Evolutionary conservation across 2,888 invertebrate genomes (phyloP).

Genomic region (Hemistola chrysoprasaria): DNA sequence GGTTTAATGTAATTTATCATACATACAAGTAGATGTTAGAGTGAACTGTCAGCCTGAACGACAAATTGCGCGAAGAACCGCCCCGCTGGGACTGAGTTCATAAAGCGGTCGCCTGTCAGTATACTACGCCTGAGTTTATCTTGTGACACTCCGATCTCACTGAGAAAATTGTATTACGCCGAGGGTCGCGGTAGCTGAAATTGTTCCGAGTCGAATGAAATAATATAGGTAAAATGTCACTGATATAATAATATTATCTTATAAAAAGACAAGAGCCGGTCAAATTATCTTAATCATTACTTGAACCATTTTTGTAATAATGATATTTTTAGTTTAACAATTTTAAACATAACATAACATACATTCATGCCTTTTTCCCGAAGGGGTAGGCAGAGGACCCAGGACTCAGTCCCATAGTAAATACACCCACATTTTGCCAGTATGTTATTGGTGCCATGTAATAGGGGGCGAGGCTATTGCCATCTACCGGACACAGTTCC

Average conservation of each 20-base stretch:
- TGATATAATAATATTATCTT: conserved; percentile 43
- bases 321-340: too few species aligned
- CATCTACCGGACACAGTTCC: too few species aligned
- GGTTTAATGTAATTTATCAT: conserved; percentile 1
- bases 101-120: conserved; percentile 42
- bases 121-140: conserved; percentile 40
- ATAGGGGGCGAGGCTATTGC: too few species aligned
- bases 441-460: too few species aligned
- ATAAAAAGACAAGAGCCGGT: conserved; percentile 43
- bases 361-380: too few species aligned
- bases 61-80: conserved; percentile 43
- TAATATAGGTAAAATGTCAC: conserved; percentile 45
- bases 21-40: conserved; percentile 16
- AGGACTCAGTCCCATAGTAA: too few species aligned
- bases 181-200: conserved; percentile 49
- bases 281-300: conserved; percentile 25
- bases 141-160: conserved; percentile 43
- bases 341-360: too few species aligned
- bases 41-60: conserved; percentile 37
- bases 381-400: too few species aligned
- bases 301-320: too few species aligned
- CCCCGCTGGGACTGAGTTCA: conserved; percentile 44
- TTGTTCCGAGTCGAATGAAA: conserved; percentile 54
- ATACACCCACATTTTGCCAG: too few species aligned
- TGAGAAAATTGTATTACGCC: conserved; percentile 56